A percentile compares a stretch with the other conserved stretches of the same genome.
These are phyloP conservation scores for Argyrosomus japonicus DNA, from an alignment of 2,113 vertebrate genomes.

Conservation along the genomic window DNA sequence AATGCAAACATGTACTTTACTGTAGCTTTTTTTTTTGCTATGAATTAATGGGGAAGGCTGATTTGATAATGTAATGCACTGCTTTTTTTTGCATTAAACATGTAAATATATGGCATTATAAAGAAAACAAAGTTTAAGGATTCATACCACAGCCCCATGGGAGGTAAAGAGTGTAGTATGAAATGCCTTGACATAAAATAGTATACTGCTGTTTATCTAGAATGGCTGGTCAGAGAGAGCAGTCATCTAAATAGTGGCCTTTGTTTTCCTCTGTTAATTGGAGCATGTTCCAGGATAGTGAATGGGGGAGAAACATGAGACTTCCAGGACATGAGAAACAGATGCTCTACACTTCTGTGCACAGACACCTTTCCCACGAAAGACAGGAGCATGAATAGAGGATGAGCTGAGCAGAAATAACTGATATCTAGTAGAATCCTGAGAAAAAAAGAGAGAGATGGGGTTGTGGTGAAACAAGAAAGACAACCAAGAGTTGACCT, in stretches of 20 bases:
- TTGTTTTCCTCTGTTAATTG: slow-evolving; percentile 75
- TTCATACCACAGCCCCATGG: neutral
- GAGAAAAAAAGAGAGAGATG: slow-evolving; percentile 31
- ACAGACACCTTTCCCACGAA: slow-evolving; percentile 40
- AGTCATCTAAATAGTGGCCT: slow-evolving; percentile 48
- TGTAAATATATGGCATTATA: neutral
- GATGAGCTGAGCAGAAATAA: slow-evolving; percentile 36
- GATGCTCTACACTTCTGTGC: slow-evolving; percentile 58
- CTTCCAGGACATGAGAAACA: slow-evolving; percentile 58
- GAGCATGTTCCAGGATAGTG: slow-evolving; percentile 59
- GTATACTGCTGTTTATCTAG: neutral
- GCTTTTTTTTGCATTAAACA: neutral
- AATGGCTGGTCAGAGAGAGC: slow-evolving; percentile 4
- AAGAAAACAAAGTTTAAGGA: neutral
- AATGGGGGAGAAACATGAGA: slow-evolving; percentile 47
- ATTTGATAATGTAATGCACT: too few species aligned
- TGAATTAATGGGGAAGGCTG: too few species aligned
- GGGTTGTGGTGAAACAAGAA: slow-evolving; percentile 25
- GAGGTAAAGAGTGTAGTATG: neutral
- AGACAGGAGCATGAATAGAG: slow-evolving; percentile 29
- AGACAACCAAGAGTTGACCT: slow-evolving; percentile 5
- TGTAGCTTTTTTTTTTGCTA: too few species aligned
- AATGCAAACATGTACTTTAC: neutral
- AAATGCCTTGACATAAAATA: neutral
- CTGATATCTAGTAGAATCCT: slow-evolving; percentile 22